Evolutionary conservation across 2,888 invertebrate genomes (phyloP).

Genomic region (Byasa hedistus): DNA sequence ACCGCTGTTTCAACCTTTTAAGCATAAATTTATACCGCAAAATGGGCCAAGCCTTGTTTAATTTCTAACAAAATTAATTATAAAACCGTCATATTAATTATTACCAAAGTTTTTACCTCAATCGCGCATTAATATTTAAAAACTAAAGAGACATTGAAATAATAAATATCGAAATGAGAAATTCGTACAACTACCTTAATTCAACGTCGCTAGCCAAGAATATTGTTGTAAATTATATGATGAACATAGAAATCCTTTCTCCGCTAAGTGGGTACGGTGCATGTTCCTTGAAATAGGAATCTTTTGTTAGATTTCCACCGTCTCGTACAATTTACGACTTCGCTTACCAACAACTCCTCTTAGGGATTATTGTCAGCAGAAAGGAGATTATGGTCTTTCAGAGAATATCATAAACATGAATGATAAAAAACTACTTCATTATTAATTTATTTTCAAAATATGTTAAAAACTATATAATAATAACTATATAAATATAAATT

Average conservation of each 20-base stretch:
- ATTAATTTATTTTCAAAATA: too few relatives aligned
- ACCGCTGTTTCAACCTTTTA: background rate
- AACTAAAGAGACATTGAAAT: background rate
- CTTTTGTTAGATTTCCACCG: conserved; percentile 18
- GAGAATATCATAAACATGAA: background rate
- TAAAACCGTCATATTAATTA: background rate
- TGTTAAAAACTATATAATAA: too few relatives aligned
- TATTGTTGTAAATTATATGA: conserved; percentile 5
- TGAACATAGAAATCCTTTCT: conserved; percentile 21
- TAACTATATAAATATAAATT: too few relatives aligned
- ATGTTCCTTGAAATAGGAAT: conserved; percentile 6
- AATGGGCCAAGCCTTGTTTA: background rate
- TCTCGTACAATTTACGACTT: conserved; percentile 16
- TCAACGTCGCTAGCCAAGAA: background rate
- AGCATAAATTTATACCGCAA: background rate
- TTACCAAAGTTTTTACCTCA: too few relatives aligned
- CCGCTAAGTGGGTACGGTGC: conserved; percentile 10
- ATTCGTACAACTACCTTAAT: background rate
- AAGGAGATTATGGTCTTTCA: background rate
- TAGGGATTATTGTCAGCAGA: conserved; percentile 4
- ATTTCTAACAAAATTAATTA: background rate
- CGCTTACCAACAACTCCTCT: conserved; percentile 7
- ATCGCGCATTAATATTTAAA: background rate
- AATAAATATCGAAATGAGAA: too few relatives aligned
- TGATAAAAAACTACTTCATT: background rate